Percentiles rank a stretch among this genome's conserved stretches.
Evolutionary conservation across 2,113 vertebrate species (phyloP).

Genomic region (Erythrolamprus reginae): DNA sequence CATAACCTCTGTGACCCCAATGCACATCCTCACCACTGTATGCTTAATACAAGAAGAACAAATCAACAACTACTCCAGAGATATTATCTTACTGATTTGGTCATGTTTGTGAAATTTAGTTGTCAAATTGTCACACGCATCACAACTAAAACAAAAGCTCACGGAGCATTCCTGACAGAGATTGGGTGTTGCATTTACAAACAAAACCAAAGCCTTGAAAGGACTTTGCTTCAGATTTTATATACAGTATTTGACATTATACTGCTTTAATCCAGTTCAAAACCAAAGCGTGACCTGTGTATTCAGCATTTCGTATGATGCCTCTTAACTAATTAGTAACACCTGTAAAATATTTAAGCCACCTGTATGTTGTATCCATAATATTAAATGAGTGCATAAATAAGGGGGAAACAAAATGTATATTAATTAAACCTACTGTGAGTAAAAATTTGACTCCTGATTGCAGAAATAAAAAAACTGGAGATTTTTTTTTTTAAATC

Average conservation of each 20-base stretch:
- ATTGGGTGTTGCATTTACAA: neutral
- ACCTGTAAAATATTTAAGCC: neutral
- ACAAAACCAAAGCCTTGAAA: neutral
- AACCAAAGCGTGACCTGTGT: neutral
- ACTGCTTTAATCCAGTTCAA: neutral
- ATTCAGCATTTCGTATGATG: neutral
- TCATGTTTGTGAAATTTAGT: neutral
- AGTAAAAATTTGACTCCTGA: neutral
- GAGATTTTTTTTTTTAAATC: neutral
- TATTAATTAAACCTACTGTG: neutral
- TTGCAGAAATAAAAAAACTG: neutral
- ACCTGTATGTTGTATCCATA: neutral
- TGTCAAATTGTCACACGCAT: neutral
- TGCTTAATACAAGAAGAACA: neutral
- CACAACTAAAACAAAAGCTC: neutral
- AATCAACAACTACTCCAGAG: neutral
- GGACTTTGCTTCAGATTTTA: neutral
- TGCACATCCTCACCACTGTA: neutral
- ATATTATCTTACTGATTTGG: neutral
- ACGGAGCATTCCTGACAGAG: neutral
- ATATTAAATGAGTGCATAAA: neutral
- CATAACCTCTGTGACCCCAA: neutral
- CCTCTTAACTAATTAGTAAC: neutral
- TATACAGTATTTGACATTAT: neutral
- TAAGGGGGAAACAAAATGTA: neutral